Percentiles rank a stretch among this genome's conserved stretches.
phyloP scores from a whole-genome alignment of 2,113 vertebrate genomes.

The Apodemus speciosus region DNA sequence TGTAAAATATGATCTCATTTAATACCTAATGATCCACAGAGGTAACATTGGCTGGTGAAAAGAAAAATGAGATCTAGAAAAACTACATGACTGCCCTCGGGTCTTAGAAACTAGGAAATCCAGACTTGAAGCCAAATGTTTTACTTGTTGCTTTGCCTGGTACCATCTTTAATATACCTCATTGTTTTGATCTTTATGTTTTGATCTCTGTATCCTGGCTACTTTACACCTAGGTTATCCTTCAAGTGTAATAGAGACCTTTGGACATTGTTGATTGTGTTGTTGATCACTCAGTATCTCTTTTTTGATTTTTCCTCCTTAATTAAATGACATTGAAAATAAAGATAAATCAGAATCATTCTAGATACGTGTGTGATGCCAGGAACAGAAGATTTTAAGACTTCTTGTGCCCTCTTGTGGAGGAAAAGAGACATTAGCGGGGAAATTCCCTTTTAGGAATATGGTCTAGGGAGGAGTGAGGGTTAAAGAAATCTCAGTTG shows the following conservation, averaged over 20 bases:
- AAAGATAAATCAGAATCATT: not conserved
- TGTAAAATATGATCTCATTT: not conserved
- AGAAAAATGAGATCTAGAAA: slow-evolving; percentile 31
- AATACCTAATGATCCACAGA: not conserved
- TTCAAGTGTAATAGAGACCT: accelerated
- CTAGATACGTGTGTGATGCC: not conserved
- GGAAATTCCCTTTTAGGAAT: not conserved
- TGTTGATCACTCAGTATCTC: not conserved
- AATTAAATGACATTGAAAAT: slow-evolving; percentile 5
- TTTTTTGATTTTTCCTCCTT: not conserved
- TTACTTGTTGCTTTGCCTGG: not conserved
- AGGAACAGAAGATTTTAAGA: slow-evolving; percentile 43
- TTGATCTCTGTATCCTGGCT: not conserved
- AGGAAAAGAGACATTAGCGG: not conserved
- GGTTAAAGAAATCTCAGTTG: not conserved
- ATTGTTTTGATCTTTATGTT: not conserved
- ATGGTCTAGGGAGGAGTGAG: not conserved
- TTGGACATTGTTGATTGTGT: too few relatives aligned
- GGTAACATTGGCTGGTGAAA: not conserved
- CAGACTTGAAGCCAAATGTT: not conserved
- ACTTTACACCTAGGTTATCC: not conserved
- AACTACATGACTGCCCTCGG: not conserved
- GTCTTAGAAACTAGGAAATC: not conserved
- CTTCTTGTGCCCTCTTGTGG: slow-evolving; percentile 72
- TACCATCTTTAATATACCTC: too few relatives aligned